phyloP scores from a whole-genome alignment of 2,888 invertebrate genomes.

The Teleogryllus oceanicus region DNA sequence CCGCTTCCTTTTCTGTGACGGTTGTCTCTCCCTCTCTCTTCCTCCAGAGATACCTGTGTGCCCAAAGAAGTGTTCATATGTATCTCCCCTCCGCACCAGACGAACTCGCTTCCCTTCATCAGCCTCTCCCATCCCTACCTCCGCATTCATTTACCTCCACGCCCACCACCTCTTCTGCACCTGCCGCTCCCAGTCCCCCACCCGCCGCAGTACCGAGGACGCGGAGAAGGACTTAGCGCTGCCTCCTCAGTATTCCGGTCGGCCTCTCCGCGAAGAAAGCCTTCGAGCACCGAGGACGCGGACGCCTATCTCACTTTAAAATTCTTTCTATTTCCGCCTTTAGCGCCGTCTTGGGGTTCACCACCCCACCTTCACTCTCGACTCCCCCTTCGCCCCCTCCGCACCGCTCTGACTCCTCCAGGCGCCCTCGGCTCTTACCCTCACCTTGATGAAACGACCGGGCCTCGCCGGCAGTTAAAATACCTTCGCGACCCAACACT shows the following conservation, averaged over 20 bases:
- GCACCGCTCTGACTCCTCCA: background rate
- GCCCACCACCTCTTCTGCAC: no score
- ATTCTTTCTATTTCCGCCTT: slow-evolving; percentile 9
- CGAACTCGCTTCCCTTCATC: no score
- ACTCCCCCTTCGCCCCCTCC: slow-evolving; percentile 25
- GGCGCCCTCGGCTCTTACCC: background rate
- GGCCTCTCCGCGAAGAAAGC: background rate
- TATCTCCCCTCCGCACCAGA: no score
- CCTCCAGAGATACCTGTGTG: no score
- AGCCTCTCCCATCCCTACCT: no score
- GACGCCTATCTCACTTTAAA: background rate
- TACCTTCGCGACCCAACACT: slow-evolving; percentile 30
- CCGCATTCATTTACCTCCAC: no score
- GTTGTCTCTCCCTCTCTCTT: no score
- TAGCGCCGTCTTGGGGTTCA: background rate
- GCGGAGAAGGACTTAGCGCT: background rate
- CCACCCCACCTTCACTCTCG: slow-evolving; percentile 25
- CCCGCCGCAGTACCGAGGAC: background rate
- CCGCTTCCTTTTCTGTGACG: no score
- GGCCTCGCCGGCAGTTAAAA: slow-evolving; percentile 27
- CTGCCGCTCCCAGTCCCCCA: no score
- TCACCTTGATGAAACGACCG: slow-evolving; percentile 22
- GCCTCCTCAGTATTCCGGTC: background rate
- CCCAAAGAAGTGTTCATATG: no score
- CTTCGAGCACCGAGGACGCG: background rate